Evolutionary conservation across 2,797 vertebrate species (phyloP), one percentile per base, ranked within the genome.

Genomic region (Lateolabrax maculatus): DNA sequence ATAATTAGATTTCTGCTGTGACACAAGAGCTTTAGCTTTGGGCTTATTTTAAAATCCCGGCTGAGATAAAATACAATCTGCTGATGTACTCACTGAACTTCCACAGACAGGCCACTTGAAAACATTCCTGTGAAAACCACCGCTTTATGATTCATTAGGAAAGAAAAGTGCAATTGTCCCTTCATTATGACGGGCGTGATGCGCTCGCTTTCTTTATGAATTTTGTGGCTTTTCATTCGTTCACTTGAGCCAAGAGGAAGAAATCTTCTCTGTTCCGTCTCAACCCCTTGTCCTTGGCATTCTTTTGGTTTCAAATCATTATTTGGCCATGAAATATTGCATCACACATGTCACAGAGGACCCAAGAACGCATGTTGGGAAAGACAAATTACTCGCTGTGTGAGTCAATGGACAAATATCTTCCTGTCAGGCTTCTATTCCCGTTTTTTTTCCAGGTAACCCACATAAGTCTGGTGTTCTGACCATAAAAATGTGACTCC

Each of bases 1-100:
- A 61, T 79, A 79, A 86, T 87, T 81, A 39, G 43, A 87, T 89
- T 87, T 81, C 31, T 25, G n/a, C 67, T 68, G 18, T 63, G 48
- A 71, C 56, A 36, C 72, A 29, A 51, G 23, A 53, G 41, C 79
- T 76, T 57, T 5, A 64, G 46, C 39, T 81, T 67, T 48, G 36
- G 68, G 56, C 16, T 15, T 72, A 31, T 64, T 80, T 81, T 39
- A 63, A 70, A 75, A 77, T 41, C 44, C 27, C 41, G 56, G 31
- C 18, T 19, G 8, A 66, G 48, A 55, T 44, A 36, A 39, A 43
- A 77, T n/a, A 36, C 6, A 61, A 15, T 74, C 37, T 60, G 0
- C 49, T 41, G 27, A 46, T 69, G 58, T 16, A 75, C 58, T 64
- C 18, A 1, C 16, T 72, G 57, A 81, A 44, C 65, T 75, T 80